Evolutionary conservation across 2,797 vertebrate species (phyloP).

Genomic region (Darevskia mixta): DNA sequence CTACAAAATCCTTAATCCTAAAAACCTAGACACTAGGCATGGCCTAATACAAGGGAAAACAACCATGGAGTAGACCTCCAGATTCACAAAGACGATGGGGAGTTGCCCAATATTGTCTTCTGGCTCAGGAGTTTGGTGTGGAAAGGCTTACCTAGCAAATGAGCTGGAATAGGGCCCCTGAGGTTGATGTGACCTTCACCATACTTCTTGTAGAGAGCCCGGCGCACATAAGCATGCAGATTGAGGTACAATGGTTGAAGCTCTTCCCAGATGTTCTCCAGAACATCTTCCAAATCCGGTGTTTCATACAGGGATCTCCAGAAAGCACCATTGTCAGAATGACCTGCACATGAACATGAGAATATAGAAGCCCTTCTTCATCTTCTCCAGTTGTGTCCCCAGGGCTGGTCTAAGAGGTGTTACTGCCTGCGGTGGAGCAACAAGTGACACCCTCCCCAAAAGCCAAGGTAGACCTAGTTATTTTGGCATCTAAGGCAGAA

Average conservation of each 20-base stretch:
- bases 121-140: not conserved
- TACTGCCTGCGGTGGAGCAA: too few relatives aligned
- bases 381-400: not conserved
- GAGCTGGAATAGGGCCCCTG: slow-evolving; percentile 95
- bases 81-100: not conserved
- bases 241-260: slow-evolving; percentile 93
- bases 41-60: not conserved
- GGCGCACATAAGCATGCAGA: slow-evolving; percentile 92
- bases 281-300: slow-evolving; percentile 88
- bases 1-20: too few relatives aligned
- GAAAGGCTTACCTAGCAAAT: slow-evolving; percentile 87
- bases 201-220: slow-evolving; percentile 88
- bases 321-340: slow-evolving; percentile 88
- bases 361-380: not conserved
- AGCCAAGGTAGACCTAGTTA: too few relatives aligned
- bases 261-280: slow-evolving; percentile 90
- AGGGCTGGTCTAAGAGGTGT: not conserved
- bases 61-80: not conserved
- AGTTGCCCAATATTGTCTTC: not conserved
- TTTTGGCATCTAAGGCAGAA: too few relatives aligned
- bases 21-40: too few relatives aligned
- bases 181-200: slow-evolving; percentile 86
- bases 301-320: slow-evolving; percentile 95
- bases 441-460: too few relatives aligned
- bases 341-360: slow-evolving; percentile 76